Percentiles rank a stretch among this genome's conserved stretches.
Evolutionary conservation across 1,140 invertebrate species (phyloP).

Genomic region (Ceratosolen solmsi): DNA sequence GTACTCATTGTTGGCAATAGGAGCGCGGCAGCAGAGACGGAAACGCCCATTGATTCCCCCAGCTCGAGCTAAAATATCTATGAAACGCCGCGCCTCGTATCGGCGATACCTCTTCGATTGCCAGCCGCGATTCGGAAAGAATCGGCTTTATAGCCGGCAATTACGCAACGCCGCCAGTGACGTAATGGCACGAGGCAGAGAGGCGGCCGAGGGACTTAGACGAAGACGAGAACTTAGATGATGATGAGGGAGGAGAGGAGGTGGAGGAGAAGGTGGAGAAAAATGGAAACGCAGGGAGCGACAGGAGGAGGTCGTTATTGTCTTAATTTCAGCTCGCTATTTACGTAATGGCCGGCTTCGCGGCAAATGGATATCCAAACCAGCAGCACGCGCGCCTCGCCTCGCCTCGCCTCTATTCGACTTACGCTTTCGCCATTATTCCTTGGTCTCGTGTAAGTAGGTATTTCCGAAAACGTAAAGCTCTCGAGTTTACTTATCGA

Average conservation of each 20-base stretch:
- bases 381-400: not conserved
- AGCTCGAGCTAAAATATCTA: not conserved
- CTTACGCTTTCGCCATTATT: not conserved
- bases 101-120: too few relatives aligned
- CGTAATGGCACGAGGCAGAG: not conserved
- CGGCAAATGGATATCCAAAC: slow-evolving; percentile 23
- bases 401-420: not conserved
- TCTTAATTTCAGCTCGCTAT: slow-evolving; percentile 46
- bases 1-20: not conserved
- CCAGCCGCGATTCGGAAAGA: slow-evolving; percentile 21
- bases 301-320: slow-evolving; percentile 40
- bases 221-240: not conserved
- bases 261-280: not conserved
- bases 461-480: not conserved
- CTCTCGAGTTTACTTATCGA: slow-evolving; percentile 6
- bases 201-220: not conserved
- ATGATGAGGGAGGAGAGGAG: not conserved
- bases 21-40: not conserved
- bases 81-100: not conserved
- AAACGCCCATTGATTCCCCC: not conserved
- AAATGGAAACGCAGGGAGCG: not conserved
- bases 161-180: slow-evolving; percentile 31
- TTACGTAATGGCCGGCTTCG: slow-evolving; percentile 44
- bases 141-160: slow-evolving; percentile 31
- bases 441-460: not conserved